These are phyloP conservation scores for Theristicus caerulescens DNA, from an alignment of 2,113 vertebrate species.

Conservation along the genomic window DNA sequence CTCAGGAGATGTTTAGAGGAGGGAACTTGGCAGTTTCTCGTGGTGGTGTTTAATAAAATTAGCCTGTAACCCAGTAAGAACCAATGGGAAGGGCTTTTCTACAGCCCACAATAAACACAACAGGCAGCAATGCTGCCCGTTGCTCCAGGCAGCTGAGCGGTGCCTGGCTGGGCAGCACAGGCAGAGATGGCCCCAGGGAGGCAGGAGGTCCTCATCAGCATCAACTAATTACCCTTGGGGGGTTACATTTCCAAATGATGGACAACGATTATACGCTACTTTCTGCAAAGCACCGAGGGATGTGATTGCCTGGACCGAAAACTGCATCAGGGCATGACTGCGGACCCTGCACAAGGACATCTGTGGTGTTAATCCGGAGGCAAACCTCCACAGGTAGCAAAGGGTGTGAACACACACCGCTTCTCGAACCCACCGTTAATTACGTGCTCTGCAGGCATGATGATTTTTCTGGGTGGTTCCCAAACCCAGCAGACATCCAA, in stretches of 20 bases:
- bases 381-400: neutral
- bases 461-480: neutral
- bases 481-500: neutral
- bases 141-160: accelerated
- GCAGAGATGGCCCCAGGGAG: neutral
- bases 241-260: neutral
- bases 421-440: accelerated
- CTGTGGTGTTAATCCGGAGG: neutral
- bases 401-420: neutral
- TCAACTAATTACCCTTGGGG: neutral
- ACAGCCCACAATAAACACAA: accelerated
- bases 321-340: accelerated
- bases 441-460: neutral
- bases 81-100: neutral
- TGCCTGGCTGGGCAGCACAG: neutral
- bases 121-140: neutral
- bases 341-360: accelerated
- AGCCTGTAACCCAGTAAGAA: neutral
- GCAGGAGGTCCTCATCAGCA: neutral
- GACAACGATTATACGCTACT: accelerated
- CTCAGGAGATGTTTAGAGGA: neutral
- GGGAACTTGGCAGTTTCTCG: conserved; percentile 14
- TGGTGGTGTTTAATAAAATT: neutral
- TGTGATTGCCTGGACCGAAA: neutral
- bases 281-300: neutral